phyloP scores from a whole-genome alignment of 2,797 vertebrate species.

The Arnoldichthys spilopterus region DNA sequence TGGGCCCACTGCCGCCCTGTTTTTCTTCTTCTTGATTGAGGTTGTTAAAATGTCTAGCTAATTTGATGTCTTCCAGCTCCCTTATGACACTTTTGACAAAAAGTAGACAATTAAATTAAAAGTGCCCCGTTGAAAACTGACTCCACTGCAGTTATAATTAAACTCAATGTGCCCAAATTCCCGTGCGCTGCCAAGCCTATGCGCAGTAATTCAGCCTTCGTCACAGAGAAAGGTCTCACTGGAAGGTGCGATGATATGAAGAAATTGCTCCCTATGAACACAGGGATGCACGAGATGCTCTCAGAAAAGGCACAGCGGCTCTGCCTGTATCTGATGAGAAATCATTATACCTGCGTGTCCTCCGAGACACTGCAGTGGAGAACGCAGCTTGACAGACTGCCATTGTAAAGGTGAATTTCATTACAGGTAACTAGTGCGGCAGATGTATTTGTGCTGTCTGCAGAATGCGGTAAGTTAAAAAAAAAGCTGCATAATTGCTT shows the following conservation, averaged over 20 bases:
- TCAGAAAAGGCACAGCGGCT: conserved; percentile 12
- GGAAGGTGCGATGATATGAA: conserved; percentile 15
- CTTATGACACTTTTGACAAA: conserved; percentile 31
- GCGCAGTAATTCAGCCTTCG: conserved; percentile 8
- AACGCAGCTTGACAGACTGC: background rate
- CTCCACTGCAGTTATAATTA: conserved; percentile 51
- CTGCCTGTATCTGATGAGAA: conserved; percentile 5
- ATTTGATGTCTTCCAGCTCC: conserved; percentile 20
- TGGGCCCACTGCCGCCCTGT: background rate
- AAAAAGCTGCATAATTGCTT: conserved; percentile 11
- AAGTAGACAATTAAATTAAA: conserved; percentile 33
- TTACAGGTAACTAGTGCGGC: conserved; percentile 14
- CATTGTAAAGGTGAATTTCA: conserved; percentile 34
- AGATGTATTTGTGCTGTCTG: conserved; percentile 3
- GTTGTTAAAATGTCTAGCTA: conserved; percentile 14
- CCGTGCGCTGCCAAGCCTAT: conserved; percentile 7
- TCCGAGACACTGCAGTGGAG: background rate
- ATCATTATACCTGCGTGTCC: background rate
- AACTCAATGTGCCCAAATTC: conserved; percentile 33
- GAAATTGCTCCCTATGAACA: background rate
- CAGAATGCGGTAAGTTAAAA: conserved; percentile 4
- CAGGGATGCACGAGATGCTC: background rate
- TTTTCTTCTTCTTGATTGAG: conserved; percentile 4
- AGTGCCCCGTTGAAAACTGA: conserved; percentile 12
- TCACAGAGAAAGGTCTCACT: conserved; percentile 11